Base-by-base conservation (phyloP, 2,113 vertebrate species). In the Aptenodytes patagonicus region DNA sequence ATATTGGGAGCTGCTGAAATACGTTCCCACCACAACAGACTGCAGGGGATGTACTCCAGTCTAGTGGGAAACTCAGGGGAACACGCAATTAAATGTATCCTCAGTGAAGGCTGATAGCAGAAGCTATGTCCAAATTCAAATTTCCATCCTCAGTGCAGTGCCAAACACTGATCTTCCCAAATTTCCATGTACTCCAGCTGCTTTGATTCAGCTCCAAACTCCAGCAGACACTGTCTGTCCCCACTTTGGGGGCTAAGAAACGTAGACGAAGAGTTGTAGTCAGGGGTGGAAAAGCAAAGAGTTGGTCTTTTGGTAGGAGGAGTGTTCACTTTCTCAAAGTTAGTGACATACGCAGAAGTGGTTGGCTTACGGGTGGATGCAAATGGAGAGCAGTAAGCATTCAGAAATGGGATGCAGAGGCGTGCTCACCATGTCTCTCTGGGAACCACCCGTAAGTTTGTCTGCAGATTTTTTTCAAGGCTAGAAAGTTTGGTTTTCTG, bases 191-290 rank as follows among this genome's bases (percentile, higher is more conserved):
- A 47, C 32, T 84, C 26, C 44, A 65, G 36, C 66, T 85, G 61
- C 86, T 92, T 87, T 95, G 83, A 82, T 92, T 69, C 61, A 58
- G 34, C 31, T 95, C 89, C 89, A 91, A 62, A 69, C 75, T 65
- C 40, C 70, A 85, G 34, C 81, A 94, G 83, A 89, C 44, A 4
- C 52, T 68, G 28, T 69, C 82, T 96, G 76, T 38, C 34, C 40
- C 44, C 52, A 40, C 29, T 90, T 80, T 2, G 3, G 62, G 64
- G 62, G 24, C 75, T 64, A 75, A 87, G 54, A 94, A 86, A 55
- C 1, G 2, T 25, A 52, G 62, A 66, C 49, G 47, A 36, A 36
- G 54, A 71, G 15, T 32, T 73, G 32, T 66, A 84, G n/a, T 19
- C 7, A 26, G 44, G 38, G 10, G 3, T 72, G n/a, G 62, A 69